A percentile compares a stretch with the other conserved stretches of the same genome.
phyloP scores from a whole-genome alignment of 2,888 invertebrate species.

The Brachynemurus nebulosus region DNA sequence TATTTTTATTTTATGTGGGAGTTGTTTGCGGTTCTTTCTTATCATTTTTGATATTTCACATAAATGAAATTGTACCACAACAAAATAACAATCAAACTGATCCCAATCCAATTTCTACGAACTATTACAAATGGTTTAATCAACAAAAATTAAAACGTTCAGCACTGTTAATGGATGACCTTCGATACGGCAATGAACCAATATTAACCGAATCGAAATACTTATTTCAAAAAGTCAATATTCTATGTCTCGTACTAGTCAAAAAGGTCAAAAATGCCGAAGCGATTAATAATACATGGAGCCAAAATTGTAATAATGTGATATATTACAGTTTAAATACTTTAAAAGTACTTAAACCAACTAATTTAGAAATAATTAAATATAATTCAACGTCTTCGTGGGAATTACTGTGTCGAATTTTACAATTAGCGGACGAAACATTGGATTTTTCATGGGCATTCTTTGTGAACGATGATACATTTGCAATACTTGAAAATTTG shows the following conservation, averaged over 20 bases:
- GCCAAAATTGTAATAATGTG: conserved; percentile 26
- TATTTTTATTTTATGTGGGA: not conserved
- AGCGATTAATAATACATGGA: conserved; percentile 27
- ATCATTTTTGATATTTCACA: not conserved
- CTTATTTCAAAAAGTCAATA: conserved; percentile 19
- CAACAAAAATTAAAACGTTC: not conserved
- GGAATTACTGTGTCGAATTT: conserved; percentile 24
- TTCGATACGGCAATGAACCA: conserved; percentile 15
- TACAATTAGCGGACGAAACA: conserved; percentile 13
- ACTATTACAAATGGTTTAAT: not conserved
- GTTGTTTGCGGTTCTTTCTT: not conserved
- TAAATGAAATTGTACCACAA: not conserved
- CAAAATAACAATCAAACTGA: too few species aligned
- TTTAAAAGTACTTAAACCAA: conserved; percentile 17
- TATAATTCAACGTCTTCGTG: conserved; percentile 25
- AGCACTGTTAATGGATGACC: conserved; percentile 7
- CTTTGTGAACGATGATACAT: conserved; percentile 38
- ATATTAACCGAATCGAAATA: conserved; percentile 19
- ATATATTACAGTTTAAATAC: conserved; percentile 20
- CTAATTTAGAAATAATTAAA: conserved; percentile 19
- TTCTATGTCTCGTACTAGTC: conserved; percentile 21
- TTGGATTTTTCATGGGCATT: conserved; percentile 36
- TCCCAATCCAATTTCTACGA: too few species aligned
- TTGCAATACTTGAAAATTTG: conserved; percentile 41
- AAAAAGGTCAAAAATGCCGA: conserved; percentile 19